A percentile compares a stretch with the other conserved stretches of the same genome.
Evolutionary conservation across 2,888 invertebrate genomes (phyloP).

Genomic region (Zhuqinia jingwanae): DNA sequence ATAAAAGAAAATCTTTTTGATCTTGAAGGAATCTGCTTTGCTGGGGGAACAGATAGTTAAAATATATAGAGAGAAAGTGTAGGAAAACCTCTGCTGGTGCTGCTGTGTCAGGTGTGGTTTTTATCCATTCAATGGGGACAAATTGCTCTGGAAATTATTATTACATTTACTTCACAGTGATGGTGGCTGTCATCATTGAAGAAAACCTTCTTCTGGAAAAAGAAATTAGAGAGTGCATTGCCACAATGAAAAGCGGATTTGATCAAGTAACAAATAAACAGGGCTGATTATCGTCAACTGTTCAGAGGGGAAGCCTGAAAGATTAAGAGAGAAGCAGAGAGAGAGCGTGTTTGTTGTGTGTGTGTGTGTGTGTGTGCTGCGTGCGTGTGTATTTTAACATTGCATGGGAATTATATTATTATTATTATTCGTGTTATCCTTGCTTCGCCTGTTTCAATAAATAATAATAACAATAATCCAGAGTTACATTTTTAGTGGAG

Average conservation of each 20-base stretch:
- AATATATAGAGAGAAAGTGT: slow-evolving; percentile 63
- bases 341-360: background rate
- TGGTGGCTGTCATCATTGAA: slow-evolving; percentile 71
- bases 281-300: slow-evolving; percentile 40
- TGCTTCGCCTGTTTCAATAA: slow-evolving; percentile 2
- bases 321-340: background rate
- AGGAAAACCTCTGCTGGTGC: slow-evolving; percentile 52
- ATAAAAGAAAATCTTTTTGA: slow-evolving; percentile 62
- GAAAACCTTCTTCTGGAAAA: slow-evolving; percentile 60
- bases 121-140: slow-evolving; percentile 72
- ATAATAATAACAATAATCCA: slow-evolving; percentile 7
- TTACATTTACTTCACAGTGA: slow-evolving; percentile 66
- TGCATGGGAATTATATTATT: slow-evolving; percentile 31
- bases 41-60: slow-evolving; percentile 52
- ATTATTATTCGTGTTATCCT: too few species aligned
- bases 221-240: slow-evolving; percentile 55
- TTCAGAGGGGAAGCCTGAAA: background rate
- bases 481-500: background rate
- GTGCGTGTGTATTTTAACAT: slow-evolving; percentile 27
- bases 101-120: slow-evolving; percentile 73
- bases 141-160: slow-evolving; percentile 72
- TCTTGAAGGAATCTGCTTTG: slow-evolving; percentile 58
- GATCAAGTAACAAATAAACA: slow-evolving; percentile 38
- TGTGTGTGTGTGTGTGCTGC: slow-evolving; percentile 24
- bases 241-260: slow-evolving; percentile 53